These are phyloP conservation scores for Antheraea assamensis DNA, from an alignment of 2,888 invertebrate species.

Conservation along the genomic window DNA sequence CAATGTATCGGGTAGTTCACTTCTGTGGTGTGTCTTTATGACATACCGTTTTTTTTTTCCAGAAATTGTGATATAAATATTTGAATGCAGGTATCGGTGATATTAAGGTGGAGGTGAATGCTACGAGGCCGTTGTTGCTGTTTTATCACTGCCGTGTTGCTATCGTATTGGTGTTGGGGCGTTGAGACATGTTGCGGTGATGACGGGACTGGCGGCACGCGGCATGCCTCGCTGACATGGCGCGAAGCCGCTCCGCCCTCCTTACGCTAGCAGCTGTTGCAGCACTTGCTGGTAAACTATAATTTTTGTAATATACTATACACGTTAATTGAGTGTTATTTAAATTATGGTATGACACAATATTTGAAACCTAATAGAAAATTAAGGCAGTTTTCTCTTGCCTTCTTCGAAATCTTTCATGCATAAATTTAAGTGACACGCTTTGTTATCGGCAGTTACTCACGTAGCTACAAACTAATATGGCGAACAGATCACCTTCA, in stretches of 20 bases:
- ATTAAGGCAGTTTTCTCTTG: no score
- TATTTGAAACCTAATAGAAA: no score
- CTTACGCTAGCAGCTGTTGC: constrained; percentile 76
- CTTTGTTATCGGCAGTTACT: no score
- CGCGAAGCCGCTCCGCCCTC: constrained; percentile 78
- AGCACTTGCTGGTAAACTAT: constrained; percentile 70
- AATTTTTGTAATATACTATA: background rate
- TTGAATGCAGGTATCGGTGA: constrained; percentile 40
- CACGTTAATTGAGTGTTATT: no score
- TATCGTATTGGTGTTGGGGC: constrained; percentile 16
- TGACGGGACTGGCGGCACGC: constrained; percentile 71
- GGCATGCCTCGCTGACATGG: constrained; percentile 80
- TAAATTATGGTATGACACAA: background rate
- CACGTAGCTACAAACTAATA: no score
- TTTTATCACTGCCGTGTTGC: constrained; percentile 33
- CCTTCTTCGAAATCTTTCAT: no score
- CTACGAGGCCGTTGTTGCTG: constrained; percentile 28
- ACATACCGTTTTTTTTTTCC: no score
- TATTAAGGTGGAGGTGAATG: constrained; percentile 34
- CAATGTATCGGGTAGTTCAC: no score
- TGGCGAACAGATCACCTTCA: no score
- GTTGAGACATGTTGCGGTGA: constrained; percentile 66
- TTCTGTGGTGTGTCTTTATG: no score
- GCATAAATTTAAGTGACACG: no score
- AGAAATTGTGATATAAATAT: background rate